Base-by-base conservation (phyloP, 2,113 vertebrate species). In the Hydrochoerus hydrochaeris region DNA sequence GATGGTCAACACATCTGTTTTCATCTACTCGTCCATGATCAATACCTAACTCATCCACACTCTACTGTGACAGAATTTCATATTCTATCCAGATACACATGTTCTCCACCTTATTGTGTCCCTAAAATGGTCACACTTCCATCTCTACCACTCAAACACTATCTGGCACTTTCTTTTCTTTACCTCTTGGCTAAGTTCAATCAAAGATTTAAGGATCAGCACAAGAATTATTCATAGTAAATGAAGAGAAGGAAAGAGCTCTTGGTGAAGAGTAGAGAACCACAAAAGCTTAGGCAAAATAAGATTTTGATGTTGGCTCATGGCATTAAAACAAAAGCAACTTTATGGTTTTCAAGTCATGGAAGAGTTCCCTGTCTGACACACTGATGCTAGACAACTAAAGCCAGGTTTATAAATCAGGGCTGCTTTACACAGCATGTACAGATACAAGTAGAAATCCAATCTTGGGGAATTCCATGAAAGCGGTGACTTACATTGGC, bases 151-250 rank as follows among this genome's bases (percentile, higher is more conserved):
- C 44, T 46, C 54, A 80, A 58, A 69, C 44, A 22, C 3, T n/a
- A n/a, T 7, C 19, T 26, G 19, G 7, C 30, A 19, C 19, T 88
- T 63, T 90, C n/a, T 97, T 81, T 87, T 41, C 54, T 94, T 90
- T 57, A 85, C 1, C 14, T 22, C 17, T 77, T 71, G 87, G n/a
- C 38, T 75, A 90, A 60, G 32, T 67, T 32, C 84, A 62, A 41
- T 69, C 86, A 81, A 90, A 83, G 75, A 54, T 58, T 62, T 89
- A 85, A 77, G 0, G 20, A 75, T 6, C 63, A 35, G 32, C 49
- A 71, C 4, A 75, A 87, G 52, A 90, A 62, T 82, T 85, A 88
- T 91, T 91, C 94, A 32, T 35, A 88, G 60, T 75, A 91, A 95
- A 91, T 58, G 88, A 88, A 44, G 54, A 85, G n/a, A 95, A 97